Conservation (phyloP, 2,797 vertebrate species). For the Urocyon cinereoargenteus region DNA sequence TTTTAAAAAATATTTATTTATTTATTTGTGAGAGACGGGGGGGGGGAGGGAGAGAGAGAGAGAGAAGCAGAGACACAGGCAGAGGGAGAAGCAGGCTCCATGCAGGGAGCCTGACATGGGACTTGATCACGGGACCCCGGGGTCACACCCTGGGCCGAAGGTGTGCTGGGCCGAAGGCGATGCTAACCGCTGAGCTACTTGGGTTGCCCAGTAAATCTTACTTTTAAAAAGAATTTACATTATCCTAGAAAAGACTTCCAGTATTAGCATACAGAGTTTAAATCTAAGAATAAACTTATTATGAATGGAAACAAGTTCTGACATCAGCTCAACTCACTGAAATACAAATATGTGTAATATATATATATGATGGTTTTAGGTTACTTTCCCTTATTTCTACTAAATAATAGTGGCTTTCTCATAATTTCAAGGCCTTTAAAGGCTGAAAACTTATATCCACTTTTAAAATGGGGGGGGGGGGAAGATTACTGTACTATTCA, state of each 20-base stretch:
- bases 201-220: not conserved
- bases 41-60: too few species aligned
- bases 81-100: too few species aligned
- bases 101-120: too few species aligned
- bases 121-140: too few species aligned
- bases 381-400: not conserved
- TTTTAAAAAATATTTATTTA: too few species aligned
- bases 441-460: not conserved
- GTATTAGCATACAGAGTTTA: not conserved
- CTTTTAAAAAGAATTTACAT: not conserved
- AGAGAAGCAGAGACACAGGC: too few species aligned
- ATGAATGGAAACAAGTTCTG: not conserved
- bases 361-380: not conserved
- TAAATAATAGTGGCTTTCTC: not conserved
- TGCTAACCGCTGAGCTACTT: too few species aligned
- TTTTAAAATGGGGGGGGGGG: not conserved
- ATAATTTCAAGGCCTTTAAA: not conserved
- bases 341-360: not conserved
- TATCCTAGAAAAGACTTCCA: not conserved
- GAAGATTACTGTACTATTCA: not conserved
- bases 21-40: too few species aligned
- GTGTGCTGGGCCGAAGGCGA: too few species aligned
- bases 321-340: not conserved
- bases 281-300: not conserved
- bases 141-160: too few species aligned